phyloP scores from a whole-genome alignment of 2,888 invertebrate genomes.

The Oscheius onirici region DNA sequence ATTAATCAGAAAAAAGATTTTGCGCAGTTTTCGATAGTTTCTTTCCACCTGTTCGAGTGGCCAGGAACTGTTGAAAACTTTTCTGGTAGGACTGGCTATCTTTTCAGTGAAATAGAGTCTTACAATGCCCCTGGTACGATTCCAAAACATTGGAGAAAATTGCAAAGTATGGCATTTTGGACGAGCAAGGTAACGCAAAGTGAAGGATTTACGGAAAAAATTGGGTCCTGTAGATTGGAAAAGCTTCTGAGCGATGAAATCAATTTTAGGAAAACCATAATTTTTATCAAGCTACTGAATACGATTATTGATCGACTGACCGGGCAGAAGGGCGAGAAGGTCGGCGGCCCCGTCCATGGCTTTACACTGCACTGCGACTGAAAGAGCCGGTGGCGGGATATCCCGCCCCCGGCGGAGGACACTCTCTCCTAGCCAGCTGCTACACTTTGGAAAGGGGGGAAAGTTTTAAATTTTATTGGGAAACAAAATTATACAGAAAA shows the following conservation, averaged over 20 bases:
- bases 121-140: too few relatives aligned
- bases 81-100: too few relatives aligned
- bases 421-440: slow-evolving; percentile 8
- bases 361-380: slow-evolving; percentile 27
- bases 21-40: too few relatives aligned
- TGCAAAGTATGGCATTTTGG: too few relatives aligned
- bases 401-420: slow-evolving; percentile 7
- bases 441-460: neutral
- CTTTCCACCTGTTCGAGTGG: too few relatives aligned
- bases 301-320: slow-evolving; percentile 36
- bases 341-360: slow-evolving; percentile 42
- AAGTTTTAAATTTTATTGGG: neutral
- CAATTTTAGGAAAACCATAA: neutral
- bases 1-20: neutral
- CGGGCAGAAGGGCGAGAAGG: slow-evolving; percentile 49
- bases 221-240: too few relatives aligned
- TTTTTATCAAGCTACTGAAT: neutral
- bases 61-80: too few relatives aligned
- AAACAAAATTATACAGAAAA: too few relatives aligned
- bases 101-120: too few relatives aligned
- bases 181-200: too few relatives aligned
- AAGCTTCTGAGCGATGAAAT: neutral
- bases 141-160: too few relatives aligned
- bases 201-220: too few relatives aligned
- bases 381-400: neutral